phyloP scores from a whole-genome alignment of 2,888 invertebrate genomes.

The Morinoia aosen region DNA sequence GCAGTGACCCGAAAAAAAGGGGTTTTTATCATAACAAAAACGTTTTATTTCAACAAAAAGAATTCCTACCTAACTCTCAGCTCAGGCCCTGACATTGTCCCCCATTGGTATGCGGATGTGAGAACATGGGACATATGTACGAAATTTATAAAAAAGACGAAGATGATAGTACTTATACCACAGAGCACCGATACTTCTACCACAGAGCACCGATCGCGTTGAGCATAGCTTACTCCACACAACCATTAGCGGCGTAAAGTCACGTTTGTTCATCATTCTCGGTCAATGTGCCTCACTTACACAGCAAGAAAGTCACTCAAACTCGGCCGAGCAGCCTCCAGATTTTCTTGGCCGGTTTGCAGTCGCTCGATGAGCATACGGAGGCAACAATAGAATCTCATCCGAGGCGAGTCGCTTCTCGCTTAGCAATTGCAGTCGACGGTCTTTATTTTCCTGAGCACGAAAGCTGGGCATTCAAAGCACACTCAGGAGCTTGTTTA shows the following conservation, averaged over 20 bases:
- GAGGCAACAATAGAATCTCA: neutral
- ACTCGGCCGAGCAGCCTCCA: neutral
- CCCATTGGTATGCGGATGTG: neutral
- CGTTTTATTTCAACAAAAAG: too few relatives aligned
- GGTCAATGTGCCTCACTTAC: neutral
- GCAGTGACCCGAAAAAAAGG: too few relatives aligned
- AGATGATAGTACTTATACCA: neutral
- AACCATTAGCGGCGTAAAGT: too few relatives aligned
- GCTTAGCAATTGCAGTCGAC: neutral
- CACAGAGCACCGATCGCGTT: neutral
- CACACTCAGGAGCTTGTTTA: neutral
- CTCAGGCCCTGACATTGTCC: too few relatives aligned
- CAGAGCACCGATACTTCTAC: neutral
- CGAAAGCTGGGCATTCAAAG: neutral
- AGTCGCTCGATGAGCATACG: neutral
- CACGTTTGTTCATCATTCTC: neutral
- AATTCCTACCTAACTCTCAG: too few relatives aligned
- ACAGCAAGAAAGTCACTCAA: neutral
- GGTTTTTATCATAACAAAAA: too few relatives aligned
- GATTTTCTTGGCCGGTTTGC: neutral
- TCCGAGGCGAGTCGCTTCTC: neutral
- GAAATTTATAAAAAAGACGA: neutral
- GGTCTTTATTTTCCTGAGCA: neutral
- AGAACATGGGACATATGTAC: neutral
- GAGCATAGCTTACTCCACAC: too few relatives aligned